Evolutionary conservation across 2,113 vertebrate genomes (phyloP).

Genomic region (Macquaria ambigua): DNA sequence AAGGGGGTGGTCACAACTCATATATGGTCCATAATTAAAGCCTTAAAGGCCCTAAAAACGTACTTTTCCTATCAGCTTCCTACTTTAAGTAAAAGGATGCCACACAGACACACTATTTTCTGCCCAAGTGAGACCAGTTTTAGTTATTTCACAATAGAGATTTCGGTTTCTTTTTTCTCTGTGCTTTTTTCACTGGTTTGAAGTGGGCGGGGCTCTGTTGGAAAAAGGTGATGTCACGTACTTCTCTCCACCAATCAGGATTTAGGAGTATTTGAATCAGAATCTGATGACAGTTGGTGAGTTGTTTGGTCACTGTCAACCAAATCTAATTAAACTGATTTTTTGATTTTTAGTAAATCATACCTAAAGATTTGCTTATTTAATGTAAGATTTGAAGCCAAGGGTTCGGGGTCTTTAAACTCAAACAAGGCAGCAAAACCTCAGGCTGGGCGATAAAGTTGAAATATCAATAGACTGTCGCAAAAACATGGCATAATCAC

Average conservation of each 20-base stretch:
- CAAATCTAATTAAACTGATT: background rate
- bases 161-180: background rate
- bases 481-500: background rate
- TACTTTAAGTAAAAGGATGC: background rate
- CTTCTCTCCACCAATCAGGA: background rate
- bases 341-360: background rate
- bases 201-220: background rate
- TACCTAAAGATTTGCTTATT: background rate
- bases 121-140: background rate
- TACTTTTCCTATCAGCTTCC: background rate
- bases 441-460: background rate
- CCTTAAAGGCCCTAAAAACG: background rate
- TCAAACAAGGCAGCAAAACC: background rate
- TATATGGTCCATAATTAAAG: background rate
- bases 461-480: background rate
- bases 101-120: background rate
- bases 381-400: background rate
- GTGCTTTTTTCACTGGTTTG: background rate
- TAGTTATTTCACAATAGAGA: background rate
- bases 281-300: background rate
- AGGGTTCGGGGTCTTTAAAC: background rate
- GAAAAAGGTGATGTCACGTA: background rate
- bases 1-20: background rate
- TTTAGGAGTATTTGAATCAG: background rate
- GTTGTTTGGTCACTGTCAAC: background rate